phyloP scores from a whole-genome alignment of 2,113 vertebrate genomes.

The Dicentrarchus labrax region DNA sequence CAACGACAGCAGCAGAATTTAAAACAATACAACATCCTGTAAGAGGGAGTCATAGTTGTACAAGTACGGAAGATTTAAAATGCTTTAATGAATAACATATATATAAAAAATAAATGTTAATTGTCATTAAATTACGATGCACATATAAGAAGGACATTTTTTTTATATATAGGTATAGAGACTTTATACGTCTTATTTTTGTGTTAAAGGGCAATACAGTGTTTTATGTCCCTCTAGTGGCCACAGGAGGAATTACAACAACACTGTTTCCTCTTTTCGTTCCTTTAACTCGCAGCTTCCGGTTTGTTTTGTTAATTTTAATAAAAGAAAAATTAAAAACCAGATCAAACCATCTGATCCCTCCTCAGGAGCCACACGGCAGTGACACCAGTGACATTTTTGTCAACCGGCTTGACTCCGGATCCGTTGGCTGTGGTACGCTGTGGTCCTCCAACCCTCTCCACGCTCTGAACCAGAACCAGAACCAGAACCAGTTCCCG shows the following conservation, averaged over 20 bases:
- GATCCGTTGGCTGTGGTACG: slow-evolving; percentile 57
- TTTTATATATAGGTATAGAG: no score
- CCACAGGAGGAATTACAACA: background rate
- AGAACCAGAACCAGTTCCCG: slow-evolving; percentile 54
- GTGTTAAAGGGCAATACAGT: no score
- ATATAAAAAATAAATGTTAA: no score
- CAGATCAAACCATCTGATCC: background rate
- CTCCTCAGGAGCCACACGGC: slow-evolving; percentile 85
- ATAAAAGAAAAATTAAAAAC: background rate
- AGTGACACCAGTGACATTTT: slow-evolving; percentile 84
- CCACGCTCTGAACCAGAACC: slow-evolving; percentile 46
- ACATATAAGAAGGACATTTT: no score
- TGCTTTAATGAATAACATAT: no score
- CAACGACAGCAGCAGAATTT: background rate
- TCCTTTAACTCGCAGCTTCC: no score
- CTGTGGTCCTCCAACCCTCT: slow-evolving; percentile 83
- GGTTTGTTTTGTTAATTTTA: background rate
- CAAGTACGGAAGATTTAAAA: no score
- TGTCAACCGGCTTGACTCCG: slow-evolving; percentile 80
- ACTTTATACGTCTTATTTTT: no score
- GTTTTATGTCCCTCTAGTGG: slow-evolving; percentile 14
- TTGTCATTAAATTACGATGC: no score
- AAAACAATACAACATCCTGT: background rate
- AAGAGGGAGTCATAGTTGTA: no score
- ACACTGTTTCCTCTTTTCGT: background rate